Conservation (phyloP, 2,888 invertebrate species). For the Anagyrus pseudococci region DNA sequence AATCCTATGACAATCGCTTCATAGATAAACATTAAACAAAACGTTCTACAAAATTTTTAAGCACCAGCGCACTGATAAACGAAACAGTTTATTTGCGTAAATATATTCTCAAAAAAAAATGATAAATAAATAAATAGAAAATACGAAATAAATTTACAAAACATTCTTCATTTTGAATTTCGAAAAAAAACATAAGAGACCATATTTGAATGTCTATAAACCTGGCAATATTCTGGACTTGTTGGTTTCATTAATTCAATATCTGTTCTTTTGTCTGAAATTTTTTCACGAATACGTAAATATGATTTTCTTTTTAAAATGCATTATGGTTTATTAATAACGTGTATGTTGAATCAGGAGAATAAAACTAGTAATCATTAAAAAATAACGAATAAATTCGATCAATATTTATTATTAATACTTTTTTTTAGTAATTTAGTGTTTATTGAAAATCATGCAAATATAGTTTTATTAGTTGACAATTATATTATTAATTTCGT, state of each 20-base stretch:
- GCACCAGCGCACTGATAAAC: conserved; percentile 17
- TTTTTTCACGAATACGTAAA: neutral
- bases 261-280: neutral
- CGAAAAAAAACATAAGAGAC: too few species aligned
- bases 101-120: too few species aligned
- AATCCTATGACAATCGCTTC: too few species aligned
- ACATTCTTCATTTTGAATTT: too few species aligned
- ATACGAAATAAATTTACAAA: too few species aligned
- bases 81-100: neutral
- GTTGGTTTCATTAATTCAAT: too few species aligned
- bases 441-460: neutral
- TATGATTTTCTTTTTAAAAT: neutral
- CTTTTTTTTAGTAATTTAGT: neutral
- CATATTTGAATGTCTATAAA: too few species aligned
- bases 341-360: neutral
- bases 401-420: neutral
- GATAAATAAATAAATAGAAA: too few species aligned
- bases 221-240: too few species aligned
- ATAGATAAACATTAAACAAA: neutral
- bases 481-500: too few species aligned
- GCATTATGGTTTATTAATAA: neutral
- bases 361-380: neutral
- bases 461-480: neutral
- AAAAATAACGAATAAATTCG: neutral
- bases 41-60: conserved; percentile 10